phyloP scores from a whole-genome alignment of 2,113 vertebrate genomes.

The Oenanthe oenanthe region DNA sequence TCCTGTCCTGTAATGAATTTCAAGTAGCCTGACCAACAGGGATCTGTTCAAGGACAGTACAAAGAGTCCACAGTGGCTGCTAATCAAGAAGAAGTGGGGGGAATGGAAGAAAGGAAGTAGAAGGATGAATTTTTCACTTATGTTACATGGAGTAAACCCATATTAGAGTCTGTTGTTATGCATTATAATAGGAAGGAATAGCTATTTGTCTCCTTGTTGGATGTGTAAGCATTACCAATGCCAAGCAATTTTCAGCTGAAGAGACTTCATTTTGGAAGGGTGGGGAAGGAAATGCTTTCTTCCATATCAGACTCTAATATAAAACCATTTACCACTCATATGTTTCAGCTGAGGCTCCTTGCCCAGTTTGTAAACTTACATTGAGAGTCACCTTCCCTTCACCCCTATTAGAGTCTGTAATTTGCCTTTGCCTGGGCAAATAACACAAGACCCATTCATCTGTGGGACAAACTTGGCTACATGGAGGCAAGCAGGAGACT shows the following conservation, averaged over 20 bases:
- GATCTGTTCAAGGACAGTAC: not conserved
- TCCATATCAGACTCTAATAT: not conserved
- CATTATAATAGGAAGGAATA: not conserved
- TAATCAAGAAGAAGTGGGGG: fast-evolving
- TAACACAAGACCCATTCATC: not conserved
- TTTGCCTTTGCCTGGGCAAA: not conserved
- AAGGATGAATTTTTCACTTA: not conserved
- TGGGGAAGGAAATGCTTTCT: not conserved
- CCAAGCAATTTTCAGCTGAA: not conserved
- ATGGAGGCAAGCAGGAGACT: not conserved
- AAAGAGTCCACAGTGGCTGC: not conserved
- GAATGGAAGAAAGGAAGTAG: fast-evolving
- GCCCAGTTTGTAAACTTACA: not conserved
- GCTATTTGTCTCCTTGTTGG: not conserved
- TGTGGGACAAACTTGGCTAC: not conserved
- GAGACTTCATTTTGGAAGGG: not conserved
- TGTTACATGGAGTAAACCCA: not conserved
- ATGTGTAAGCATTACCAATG: not conserved
- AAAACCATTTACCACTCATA: not conserved
- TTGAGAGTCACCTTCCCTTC: not conserved
- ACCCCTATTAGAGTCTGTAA: not conserved
- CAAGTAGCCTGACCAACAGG: not conserved
- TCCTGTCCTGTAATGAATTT: not conserved
- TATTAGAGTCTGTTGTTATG: not conserved
- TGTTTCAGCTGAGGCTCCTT: not conserved